Evolutionary conservation across 2,797 vertebrate species (phyloP).

Genomic region (Siniperca scherzeri): DNA sequence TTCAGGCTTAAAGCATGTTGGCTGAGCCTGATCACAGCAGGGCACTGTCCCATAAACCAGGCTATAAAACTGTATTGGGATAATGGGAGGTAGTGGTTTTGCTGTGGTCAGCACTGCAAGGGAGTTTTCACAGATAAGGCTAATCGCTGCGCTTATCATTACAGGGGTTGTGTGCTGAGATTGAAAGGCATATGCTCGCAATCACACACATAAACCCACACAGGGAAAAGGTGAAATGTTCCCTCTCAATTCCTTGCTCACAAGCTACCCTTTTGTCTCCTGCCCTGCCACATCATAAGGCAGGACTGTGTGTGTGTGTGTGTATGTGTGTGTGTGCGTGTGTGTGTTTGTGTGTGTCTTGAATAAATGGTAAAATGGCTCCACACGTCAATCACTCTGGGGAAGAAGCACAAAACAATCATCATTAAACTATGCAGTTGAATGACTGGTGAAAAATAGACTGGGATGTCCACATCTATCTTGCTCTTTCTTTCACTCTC

Average conservation of each 20-base stretch:
- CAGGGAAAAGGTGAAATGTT: conserved; percentile 63
- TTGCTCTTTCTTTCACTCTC: conserved; percentile 20
- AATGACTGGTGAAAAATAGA: conserved; percentile 56
- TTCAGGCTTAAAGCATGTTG: conserved; percentile 50
- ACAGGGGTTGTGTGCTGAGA: conserved; percentile 69
- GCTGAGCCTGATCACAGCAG: conserved; percentile 68
- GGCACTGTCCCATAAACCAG: conserved; percentile 67
- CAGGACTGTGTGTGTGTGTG: conserved; percentile 14
- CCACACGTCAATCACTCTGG: conserved; percentile 47
- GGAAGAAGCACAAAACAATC: conserved; percentile 50
- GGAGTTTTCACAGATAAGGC: conserved; percentile 80
- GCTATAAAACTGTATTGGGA: conserved; percentile 76
- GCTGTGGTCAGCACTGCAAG: conserved; percentile 78
- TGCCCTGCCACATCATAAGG: conserved; percentile 51
- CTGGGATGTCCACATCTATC: conserved; percentile 34
- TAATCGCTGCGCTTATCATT: conserved; percentile 78
- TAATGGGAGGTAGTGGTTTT: conserved; percentile 73
- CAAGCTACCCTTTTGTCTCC: conserved; percentile 58
- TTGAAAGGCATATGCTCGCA: conserved; percentile 73
- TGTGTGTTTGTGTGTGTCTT: conserved; percentile 29
- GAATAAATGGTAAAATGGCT: conserved; percentile 50
- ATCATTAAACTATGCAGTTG: conserved; percentile 50
- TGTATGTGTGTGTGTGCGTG: conserved; percentile 23
- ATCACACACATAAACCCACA: conserved; percentile 51
- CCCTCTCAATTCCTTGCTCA: conserved; percentile 42